These are phyloP conservation scores for Hydractinia symbiolongicarpus DNA, from an alignment of 30 jellyfish, hydroid and myxozoan species.

Conservation along the genomic window DNA sequence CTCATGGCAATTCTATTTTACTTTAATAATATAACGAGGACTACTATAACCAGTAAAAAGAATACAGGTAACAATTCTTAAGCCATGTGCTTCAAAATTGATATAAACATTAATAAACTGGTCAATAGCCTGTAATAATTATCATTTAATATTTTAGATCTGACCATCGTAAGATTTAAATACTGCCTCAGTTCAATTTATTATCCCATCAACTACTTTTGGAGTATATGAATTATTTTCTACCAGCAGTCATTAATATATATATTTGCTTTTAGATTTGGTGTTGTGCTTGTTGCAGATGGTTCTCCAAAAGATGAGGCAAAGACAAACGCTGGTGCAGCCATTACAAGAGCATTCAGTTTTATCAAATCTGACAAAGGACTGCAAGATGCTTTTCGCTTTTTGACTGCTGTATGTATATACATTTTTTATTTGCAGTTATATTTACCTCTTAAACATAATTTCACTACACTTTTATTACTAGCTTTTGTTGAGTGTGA, in stretches of 20 bases:
- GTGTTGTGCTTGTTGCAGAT: conserved; percentile 71
- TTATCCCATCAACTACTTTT: neutral
- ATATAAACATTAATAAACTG: too few species aligned
- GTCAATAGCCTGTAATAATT: too few species aligned
- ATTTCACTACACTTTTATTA: neutral
- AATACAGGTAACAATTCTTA: too few species aligned
- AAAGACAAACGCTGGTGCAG: conserved; percentile 52
- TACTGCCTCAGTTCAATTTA: neutral
- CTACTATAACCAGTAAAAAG: too few species aligned
- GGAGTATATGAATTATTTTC: neutral
- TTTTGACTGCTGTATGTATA: conserved; percentile 49
- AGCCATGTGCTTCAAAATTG: too few species aligned
- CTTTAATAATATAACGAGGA: too few species aligned
- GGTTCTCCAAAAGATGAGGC: conserved; percentile 62
- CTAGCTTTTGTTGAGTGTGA: neutral
- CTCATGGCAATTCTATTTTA: too few species aligned
- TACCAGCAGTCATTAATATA: neutral
- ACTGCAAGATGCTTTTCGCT: conserved; percentile 54
- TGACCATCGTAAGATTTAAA: neutral
- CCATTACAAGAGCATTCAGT: conserved; percentile 67
- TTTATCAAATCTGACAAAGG: conserved; percentile 67
- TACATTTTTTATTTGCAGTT: too few species aligned
- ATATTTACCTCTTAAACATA: neutral
- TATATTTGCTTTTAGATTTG: conserved; percentile 44
- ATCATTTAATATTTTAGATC: too few species aligned